These are phyloP conservation scores for Sinodicranocentrus sp. DNA, from an alignment of 2,888 invertebrate genomes.

Conservation along the genomic window DNA sequence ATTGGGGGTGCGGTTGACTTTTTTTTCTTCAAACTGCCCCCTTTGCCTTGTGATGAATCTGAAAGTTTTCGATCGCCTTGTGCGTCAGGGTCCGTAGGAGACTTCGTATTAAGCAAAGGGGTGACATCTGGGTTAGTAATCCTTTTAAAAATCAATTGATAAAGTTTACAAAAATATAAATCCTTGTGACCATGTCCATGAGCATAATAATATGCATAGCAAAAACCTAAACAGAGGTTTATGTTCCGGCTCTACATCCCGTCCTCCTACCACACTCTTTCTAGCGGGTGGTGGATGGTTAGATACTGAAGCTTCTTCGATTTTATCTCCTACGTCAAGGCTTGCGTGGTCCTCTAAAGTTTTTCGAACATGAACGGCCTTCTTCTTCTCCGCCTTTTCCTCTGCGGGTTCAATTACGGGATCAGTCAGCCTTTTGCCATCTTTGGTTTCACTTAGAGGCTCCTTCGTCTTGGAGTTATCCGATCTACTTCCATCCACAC, in stretches of 20 bases:
- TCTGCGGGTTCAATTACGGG: neutral
- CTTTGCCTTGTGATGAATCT: neutral
- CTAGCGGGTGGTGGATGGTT: too few species aligned
- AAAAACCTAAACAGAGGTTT: neutral
- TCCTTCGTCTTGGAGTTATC: neutral
- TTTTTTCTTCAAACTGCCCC: neutral
- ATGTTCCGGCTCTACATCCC: neutral
- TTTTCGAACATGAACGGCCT: neutral
- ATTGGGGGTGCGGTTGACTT: neutral
- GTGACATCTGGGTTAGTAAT: neutral
- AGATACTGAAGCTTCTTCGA: neutral
- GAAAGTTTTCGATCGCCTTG: neutral
- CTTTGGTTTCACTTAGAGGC: neutral
- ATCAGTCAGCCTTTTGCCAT: neutral
- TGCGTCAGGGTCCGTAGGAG: neutral
- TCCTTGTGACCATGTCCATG: neutral
- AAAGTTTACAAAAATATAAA: neutral
- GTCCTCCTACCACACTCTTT: neutral
- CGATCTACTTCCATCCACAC: too few species aligned
- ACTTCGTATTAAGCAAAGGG: neutral
- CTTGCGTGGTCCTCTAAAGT: neutral
- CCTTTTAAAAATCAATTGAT: neutral
- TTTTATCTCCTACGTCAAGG: neutral
- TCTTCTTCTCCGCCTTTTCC: neutral
- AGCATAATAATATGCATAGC: neutral